These are phyloP conservation scores for Chionis minor DNA, from an alignment of 2,113 vertebrate genomes.

Conservation along the genomic window DNA sequence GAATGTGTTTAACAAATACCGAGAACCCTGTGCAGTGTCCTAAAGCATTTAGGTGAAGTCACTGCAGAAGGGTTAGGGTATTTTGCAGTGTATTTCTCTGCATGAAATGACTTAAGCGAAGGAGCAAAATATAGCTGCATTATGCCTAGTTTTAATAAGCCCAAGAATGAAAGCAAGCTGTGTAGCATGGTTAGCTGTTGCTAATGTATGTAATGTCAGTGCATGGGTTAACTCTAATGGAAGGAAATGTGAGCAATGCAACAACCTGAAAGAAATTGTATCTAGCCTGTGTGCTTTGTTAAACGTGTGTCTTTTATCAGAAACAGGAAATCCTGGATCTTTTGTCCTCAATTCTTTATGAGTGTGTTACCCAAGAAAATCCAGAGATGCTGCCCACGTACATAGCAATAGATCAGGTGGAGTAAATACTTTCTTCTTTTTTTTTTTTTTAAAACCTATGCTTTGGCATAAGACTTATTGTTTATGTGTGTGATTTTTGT, in stretches of 20 bases:
- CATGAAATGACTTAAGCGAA: not conserved
- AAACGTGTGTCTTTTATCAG: constrained; percentile 67
- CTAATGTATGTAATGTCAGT: not conserved
- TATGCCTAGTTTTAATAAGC: not conserved
- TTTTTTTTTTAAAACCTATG: not conserved
- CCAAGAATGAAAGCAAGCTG: not conserved
- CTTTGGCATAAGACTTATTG: not conserved
- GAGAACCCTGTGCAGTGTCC: not conserved
- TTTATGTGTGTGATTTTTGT: not conserved
- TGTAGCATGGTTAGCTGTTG: not conserved
- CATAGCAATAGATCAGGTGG: constrained; percentile 95
- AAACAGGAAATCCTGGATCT: constrained; percentile 88
- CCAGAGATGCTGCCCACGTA: constrained; percentile 97
- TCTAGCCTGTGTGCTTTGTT: not conserved
- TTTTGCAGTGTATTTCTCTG: not conserved
- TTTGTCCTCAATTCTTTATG: constrained; percentile 93
- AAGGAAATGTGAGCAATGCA: not conserved
- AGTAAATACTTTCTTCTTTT: not conserved
- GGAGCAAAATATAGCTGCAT: not conserved
- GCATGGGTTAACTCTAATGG: not conserved
- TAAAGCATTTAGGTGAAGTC: not conserved
- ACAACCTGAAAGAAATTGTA: not conserved
- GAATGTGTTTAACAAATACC: not conserved
- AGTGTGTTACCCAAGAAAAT: constrained; percentile 96
- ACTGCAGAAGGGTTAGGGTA: not conserved